phyloP scores from a whole-genome alignment of 2,888 invertebrate genomes.

The Apodemia hepburni region DNA sequence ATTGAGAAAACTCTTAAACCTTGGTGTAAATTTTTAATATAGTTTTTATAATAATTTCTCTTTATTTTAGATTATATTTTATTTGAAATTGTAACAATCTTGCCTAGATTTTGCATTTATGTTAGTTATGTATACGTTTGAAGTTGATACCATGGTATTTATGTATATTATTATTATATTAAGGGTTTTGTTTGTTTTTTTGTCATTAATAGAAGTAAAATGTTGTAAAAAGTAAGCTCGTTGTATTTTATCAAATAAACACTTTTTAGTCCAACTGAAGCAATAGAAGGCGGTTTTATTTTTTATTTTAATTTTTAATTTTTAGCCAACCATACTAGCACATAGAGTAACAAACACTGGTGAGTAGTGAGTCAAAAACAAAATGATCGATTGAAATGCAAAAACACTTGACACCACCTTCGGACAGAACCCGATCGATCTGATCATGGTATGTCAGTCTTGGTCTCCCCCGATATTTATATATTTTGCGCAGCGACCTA shows the following conservation, averaged over 20 bases:
- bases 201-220: conserved; percentile 79
- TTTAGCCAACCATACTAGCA: no score
- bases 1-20: conserved; percentile 24
- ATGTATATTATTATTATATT: conserved; percentile 77
- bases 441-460: no score
- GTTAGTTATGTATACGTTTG: conserved; percentile 75
- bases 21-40: conserved; percentile 54
- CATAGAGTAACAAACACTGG: no score
- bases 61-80: conserved; percentile 58
- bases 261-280: conserved; percentile 81
- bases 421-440: no score
- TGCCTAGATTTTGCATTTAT: conserved; percentile 78
- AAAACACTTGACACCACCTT: no score
- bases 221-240: conserved; percentile 81
- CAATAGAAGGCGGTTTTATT: conserved; percentile 70
- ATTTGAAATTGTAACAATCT: conserved; percentile 67
- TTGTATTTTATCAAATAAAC: conserved; percentile 81
- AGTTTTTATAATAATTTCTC: conserved; percentile 50
- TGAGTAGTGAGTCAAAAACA: no score
- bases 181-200: conserved; percentile 78
- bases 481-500: no score
- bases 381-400: no score
- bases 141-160: conserved; percentile 79
- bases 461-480: no score
- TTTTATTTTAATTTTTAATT: no score